Conservation (phyloP, 2,113 vertebrate species). For the Bufo gargarizans region DNA sequence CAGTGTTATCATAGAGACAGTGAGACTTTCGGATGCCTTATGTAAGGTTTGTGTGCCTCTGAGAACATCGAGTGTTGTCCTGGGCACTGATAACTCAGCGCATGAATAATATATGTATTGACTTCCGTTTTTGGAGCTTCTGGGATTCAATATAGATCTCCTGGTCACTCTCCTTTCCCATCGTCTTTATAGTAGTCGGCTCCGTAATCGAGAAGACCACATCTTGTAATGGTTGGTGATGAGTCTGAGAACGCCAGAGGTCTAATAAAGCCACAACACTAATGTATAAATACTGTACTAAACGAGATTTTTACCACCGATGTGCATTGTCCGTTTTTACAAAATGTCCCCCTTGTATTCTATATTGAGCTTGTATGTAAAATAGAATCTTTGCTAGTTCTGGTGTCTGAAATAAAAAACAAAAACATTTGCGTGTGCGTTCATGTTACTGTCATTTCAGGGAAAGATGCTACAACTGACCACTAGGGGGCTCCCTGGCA, state of each 20-base stretch:
- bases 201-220: neutral
- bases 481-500: no score
- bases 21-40: no score
- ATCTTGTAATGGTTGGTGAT: neutral
- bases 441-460: neutral
- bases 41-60: no score
- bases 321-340: neutral
- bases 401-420: slow-evolving; percentile 32
- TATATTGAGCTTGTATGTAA: slow-evolving; percentile 32
- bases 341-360: neutral
- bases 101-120: neutral
- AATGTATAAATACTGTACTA: neutral
- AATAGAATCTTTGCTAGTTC: slow-evolving; percentile 7
- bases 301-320: neutral
- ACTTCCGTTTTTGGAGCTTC: neutral
- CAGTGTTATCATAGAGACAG: neutral
- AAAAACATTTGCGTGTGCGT: neutral
- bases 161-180: neutral
- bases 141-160: neutral
- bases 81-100: neutral
- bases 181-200: no score
- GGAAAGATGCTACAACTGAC: no score
- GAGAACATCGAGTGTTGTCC: neutral
- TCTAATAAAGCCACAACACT: neutral
- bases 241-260: neutral